phyloP scores from a whole-genome alignment of 2,888 invertebrate species.

The Xanthorhoe designata region DNA sequence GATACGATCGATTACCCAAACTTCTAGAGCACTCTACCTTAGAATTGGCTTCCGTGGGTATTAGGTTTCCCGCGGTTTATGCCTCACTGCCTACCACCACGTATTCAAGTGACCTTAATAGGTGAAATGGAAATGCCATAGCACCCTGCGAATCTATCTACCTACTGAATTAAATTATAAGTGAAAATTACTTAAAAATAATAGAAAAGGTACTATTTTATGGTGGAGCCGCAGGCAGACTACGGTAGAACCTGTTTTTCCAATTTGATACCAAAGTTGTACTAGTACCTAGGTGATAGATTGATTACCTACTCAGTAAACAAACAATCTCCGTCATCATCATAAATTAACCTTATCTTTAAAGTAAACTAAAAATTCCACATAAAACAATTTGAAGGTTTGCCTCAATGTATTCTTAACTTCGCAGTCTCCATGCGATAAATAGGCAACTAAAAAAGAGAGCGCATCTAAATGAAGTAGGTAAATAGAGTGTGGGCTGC shows the following conservation, averaged over 20 bases:
- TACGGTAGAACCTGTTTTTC: too few relatives aligned
- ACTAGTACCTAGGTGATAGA: too few relatives aligned
- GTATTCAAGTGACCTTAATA: slow-evolving; percentile 38
- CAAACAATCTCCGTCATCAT: too few relatives aligned
- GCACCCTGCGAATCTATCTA: neutral
- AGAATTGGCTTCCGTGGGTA: slow-evolving; percentile 70
- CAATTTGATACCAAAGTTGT: too few relatives aligned
- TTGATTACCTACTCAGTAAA: too few relatives aligned
- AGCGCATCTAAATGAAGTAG: slow-evolving; percentile 1
- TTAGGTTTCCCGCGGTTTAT: slow-evolving; percentile 64
- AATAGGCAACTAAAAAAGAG: slow-evolving; percentile 2
- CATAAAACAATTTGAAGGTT: neutral
- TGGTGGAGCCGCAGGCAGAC: too few relatives aligned
- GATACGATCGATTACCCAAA: slow-evolving; percentile 39
- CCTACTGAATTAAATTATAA: neutral
- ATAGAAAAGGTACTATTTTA: too few relatives aligned
- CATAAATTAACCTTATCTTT: too few relatives aligned
- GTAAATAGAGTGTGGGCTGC: slow-evolving; percentile 21
- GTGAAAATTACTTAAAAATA: too few relatives aligned
- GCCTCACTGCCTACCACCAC: slow-evolving; percentile 52
- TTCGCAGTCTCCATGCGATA: neutral
- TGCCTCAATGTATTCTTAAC: neutral
- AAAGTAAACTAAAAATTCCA: too few relatives aligned
- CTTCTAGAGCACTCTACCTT: slow-evolving; percentile 32
- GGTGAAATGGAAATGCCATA: slow-evolving; percentile 16